These are phyloP conservation scores for Chunga burmeisteri DNA, from an alignment of 2,113 vertebrate genomes.

Conservation along the genomic window DNA sequence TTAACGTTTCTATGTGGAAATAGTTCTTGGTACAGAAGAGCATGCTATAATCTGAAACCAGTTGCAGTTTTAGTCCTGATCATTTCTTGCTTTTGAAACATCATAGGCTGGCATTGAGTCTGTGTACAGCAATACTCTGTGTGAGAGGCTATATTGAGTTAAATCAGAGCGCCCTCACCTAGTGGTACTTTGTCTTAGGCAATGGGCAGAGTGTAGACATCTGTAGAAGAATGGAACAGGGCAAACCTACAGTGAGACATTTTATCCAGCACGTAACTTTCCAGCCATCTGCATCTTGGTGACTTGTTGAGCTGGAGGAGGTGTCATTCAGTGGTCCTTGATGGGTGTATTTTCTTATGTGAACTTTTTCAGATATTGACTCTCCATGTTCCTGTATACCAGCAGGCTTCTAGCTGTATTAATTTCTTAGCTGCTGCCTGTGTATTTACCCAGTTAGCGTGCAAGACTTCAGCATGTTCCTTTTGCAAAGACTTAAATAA, in stretches of 20 bases:
- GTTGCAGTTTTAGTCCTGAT: not conserved
- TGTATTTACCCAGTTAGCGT: not conserved
- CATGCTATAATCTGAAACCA: not conserved
- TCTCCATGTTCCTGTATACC: not conserved
- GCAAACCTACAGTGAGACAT: not conserved
- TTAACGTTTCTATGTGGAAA: not conserved
- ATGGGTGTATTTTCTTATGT: not conserved
- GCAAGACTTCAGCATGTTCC: not conserved
- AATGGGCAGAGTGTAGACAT: not conserved
- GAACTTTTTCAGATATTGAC: not conserved
- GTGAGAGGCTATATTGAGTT: accelerated
- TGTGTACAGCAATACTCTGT: not conserved
- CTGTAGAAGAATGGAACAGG: not conserved
- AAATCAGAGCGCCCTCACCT: not conserved
- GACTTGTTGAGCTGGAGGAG: not conserved
- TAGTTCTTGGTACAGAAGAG: not conserved
- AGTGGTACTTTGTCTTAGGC: not conserved
- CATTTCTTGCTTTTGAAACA: not conserved
- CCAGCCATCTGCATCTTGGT: not conserved
- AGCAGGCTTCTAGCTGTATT: not conserved
- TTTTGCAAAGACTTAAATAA: not conserved
- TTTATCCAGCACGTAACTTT: not conserved
- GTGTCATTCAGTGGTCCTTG: not conserved
- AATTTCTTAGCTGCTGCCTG: not conserved
- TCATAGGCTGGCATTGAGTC: not conserved